Base-by-base conservation (phyloP, 2,113 vertebrate genomes). In the Atlantisia rogersi region DNA sequence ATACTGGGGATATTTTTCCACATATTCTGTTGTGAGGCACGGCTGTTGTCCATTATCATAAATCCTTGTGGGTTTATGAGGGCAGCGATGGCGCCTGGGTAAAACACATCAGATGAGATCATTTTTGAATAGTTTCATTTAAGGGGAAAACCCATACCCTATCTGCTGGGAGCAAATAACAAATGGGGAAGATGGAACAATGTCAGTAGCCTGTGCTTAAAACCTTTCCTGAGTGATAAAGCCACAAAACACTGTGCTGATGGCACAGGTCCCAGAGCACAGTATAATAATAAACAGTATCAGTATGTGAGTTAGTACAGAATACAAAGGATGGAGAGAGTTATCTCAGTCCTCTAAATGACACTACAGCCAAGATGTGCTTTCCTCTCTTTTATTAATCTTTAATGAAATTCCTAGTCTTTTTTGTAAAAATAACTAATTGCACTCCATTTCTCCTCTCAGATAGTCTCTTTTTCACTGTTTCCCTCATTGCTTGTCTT, bases 1-100 rank as follows among this genome's bases (percentile, higher is more conserved):
- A 59, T 99, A 97, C 8, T 69, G 55, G 9, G 98, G 98, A 44
- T 98, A 99, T 48, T 98, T 99, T 82, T 99, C 99, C 65, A 94
- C 32, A 85, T 99, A 99, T 90, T 99, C 99, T 2, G 98, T 98
- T 32, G 93, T 97, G 37, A 93, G 92, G 86, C 70, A 96, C 0
- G 64, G 89, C 44, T 92, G 15, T 19, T 86, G 92, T n/a, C 90
- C 95, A 75, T 96, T 95, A 17, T 95, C 97, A 48, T 98, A 98
- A 92, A 99, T 96, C 86, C 86, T 97, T 3, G 98, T 98, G 92
- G 94, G 89, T 90, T 82, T 95, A 19, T 91, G 98, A 56, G 96
- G 96, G 95, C 99, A 99, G 48, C 85, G 98, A 84, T 99, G 99
- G 44, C 98, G 97, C 63, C 99, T 99, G 95, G n/a, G 60, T 75